phyloP scores from a whole-genome alignment of 2,113 vertebrate species.

The Silurus asotus region DNA sequence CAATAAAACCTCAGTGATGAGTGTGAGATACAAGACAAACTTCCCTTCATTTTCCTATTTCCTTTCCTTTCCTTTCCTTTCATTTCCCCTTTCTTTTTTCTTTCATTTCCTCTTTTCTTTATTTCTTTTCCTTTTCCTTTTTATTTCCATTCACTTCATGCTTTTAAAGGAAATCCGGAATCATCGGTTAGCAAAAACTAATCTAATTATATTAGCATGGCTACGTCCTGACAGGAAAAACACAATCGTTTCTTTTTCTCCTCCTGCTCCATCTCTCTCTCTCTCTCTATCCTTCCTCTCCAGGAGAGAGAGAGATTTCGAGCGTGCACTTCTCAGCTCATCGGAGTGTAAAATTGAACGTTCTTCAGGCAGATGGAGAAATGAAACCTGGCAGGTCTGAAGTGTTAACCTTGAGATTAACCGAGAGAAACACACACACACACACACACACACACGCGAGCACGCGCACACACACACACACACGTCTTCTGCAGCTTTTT shows the following conservation, averaged over 20 bases:
- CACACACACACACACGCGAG: conserved; percentile 15
- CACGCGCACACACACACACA: conserved; percentile 6
- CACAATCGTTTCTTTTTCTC: conserved; percentile 33
- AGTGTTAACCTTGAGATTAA: conserved; percentile 77
- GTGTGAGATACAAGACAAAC: not conserved
- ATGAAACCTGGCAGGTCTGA: conserved; percentile 74
- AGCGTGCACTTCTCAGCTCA: conserved; percentile 73
- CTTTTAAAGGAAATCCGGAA: not conserved
- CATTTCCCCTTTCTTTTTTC: too few species aligned
- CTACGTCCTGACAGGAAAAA: conserved; percentile 39
- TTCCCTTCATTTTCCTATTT: too few species aligned
- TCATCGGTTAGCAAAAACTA: conserved; percentile 8
- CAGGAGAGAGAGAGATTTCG: conserved; percentile 62
- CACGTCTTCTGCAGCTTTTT: not conserved
- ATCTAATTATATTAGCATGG: conserved; percentile 34
- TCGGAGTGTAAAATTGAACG: conserved; percentile 79
- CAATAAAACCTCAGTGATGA: not conserved
- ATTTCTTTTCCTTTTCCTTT: too few species aligned
- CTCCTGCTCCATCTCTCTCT: not conserved
- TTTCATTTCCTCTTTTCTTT: too few species aligned
- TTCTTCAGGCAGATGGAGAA: conserved; percentile 71
- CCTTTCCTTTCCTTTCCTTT: too few species aligned
- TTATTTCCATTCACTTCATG: too few species aligned
- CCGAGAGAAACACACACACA: conserved; percentile 64
- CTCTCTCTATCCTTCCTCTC: conserved; percentile 53